A percentile compares a stretch with the other conserved stretches of the same genome.
Conservation (phyloP, 2,113 vertebrate species). For the Pterophyllum scalare region DNA sequence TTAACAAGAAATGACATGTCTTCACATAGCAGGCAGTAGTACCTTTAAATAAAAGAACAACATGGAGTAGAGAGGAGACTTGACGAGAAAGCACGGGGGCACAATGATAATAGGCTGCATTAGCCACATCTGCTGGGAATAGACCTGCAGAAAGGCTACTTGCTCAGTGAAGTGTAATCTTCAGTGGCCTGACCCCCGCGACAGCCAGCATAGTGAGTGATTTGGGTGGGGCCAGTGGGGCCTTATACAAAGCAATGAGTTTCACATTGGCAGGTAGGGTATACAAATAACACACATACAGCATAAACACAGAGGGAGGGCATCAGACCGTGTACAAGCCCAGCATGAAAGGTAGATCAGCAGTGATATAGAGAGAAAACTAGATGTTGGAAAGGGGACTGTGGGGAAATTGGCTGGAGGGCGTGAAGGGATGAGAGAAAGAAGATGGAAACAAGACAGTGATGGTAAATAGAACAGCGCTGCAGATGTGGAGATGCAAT, state of each 20-base stretch:
- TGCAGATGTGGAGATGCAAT: conserved; percentile 50
- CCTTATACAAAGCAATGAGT: conserved; percentile 62
- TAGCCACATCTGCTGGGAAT: conserved; percentile 66
- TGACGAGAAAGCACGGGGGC: conserved; percentile 37
- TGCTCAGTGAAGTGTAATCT: conserved; percentile 73
- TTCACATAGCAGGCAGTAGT: conserved; percentile 15
- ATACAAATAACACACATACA: conserved; percentile 77
- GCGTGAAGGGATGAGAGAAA: conserved; percentile 58
- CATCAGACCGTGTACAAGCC: conserved; percentile 66
- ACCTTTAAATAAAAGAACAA: conserved; percentile 54
- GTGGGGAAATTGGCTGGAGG: conserved; percentile 72
- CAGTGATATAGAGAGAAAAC: conserved; percentile 73
- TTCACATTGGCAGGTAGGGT: conserved; percentile 66
- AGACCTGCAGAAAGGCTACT: conserved; percentile 61
- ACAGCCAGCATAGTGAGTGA: conserved; percentile 64
- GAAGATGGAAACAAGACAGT: conserved; percentile 51
- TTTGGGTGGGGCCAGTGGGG: conserved; percentile 66
- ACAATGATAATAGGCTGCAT: conserved; percentile 66
- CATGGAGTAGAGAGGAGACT: conserved; percentile 44
- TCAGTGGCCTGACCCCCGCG: conserved; percentile 57
- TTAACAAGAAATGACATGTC: conserved; percentile 18
- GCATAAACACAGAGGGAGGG: conserved; percentile 75
- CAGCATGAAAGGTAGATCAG: conserved; percentile 74
- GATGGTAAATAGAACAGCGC: conserved; percentile 65
- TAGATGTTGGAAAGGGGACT: conserved; percentile 70